A percentile compares a stretch with the other conserved stretches of the same genome.
Conservation (phyloP, 2,113 vertebrate species). For the Holacanthus passer region DNA sequence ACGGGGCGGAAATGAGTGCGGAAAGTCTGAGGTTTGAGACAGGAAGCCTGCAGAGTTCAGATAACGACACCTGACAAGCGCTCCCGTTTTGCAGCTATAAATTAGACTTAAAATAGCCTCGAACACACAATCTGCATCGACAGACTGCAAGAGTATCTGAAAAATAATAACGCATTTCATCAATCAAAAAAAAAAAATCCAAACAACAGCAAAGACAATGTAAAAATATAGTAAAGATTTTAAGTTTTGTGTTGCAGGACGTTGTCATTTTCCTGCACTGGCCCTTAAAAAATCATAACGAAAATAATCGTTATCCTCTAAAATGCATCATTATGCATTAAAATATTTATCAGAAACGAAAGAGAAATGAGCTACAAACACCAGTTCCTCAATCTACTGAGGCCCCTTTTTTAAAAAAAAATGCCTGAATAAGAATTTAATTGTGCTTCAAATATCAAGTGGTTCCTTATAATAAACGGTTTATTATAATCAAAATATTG, state of each 20-base stretch:
- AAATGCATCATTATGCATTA: neutral
- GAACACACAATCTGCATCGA: slow-evolving; percentile 58
- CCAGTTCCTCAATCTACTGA: slow-evolving; percentile 48
- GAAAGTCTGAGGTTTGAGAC: slow-evolving; percentile 87
- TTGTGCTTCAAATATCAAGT: neutral
- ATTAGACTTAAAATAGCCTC: slow-evolving; percentile 85
- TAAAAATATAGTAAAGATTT: neutral
- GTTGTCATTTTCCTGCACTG: neutral
- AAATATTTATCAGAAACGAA: neutral
- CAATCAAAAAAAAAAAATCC: too few species aligned
- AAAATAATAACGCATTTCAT: slow-evolving; percentile 2
- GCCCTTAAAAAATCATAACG: neutral
- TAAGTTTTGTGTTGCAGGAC: neutral
- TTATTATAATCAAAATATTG: neutral
- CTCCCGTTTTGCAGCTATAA: slow-evolving; percentile 80
- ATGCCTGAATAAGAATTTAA: neutral
- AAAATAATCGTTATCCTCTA: neutral
- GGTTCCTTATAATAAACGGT: neutral
- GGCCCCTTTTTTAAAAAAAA: slow-evolving; percentile 1
- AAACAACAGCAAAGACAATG: neutral
- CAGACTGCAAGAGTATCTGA: slow-evolving; percentile 13
- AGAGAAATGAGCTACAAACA: slow-evolving; percentile 7
- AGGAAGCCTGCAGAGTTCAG: slow-evolving; percentile 85
- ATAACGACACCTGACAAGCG: slow-evolving; percentile 88
- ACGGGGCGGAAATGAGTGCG: slow-evolving; percentile 84